A percentile compares a stretch with the other conserved stretches of the same genome.
Evolutionary conservation across 2,797 vertebrate genomes (phyloP).

Genomic region (Bradypodion pumilum): DNA sequence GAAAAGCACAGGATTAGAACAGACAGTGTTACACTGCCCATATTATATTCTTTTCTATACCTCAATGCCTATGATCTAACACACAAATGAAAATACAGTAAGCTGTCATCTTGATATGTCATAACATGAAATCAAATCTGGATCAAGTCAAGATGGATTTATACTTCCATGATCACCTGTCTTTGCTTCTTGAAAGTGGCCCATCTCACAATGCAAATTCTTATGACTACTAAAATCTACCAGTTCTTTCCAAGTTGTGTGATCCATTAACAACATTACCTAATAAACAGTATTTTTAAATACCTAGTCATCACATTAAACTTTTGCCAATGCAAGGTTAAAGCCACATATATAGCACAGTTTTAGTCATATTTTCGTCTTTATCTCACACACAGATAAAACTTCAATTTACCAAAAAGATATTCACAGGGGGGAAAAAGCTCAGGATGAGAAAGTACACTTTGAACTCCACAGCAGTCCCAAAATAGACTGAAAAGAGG

Average conservation of each 20-base stretch:
- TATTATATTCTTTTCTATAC: not conserved
- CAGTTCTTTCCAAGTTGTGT: not conserved
- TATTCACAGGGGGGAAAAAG: constrained; percentile 36
- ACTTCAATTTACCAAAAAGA: constrained; percentile 69
- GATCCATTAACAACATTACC: not conserved
- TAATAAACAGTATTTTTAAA: constrained; percentile 11
- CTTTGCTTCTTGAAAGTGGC: not conserved
- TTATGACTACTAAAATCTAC: constrained; percentile 12
- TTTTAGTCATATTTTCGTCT: constrained; percentile 2
- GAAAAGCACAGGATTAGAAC: not conserved
- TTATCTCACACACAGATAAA: constrained; percentile 43
- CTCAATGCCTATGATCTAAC: not conserved
- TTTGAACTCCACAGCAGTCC: constrained; percentile 67
- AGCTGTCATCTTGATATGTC: not conserved
- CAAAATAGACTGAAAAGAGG: constrained; percentile 69
- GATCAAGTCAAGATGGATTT: not conserved
- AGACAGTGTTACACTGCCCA: not conserved
- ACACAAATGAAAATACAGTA: not conserved
- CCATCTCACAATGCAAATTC: not conserved
- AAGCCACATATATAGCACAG: not conserved
- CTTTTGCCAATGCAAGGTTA: constrained; percentile 15
- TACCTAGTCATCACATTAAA: constrained; percentile 16
- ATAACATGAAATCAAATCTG: not conserved
- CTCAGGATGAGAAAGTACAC: constrained; percentile 74
- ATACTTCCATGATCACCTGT: not conserved